Percentiles rank a stretch among this genome's conserved stretches.
phyloP scores from a whole-genome alignment of 2,888 invertebrate genomes.

The Proisotoma minuta region DNA sequence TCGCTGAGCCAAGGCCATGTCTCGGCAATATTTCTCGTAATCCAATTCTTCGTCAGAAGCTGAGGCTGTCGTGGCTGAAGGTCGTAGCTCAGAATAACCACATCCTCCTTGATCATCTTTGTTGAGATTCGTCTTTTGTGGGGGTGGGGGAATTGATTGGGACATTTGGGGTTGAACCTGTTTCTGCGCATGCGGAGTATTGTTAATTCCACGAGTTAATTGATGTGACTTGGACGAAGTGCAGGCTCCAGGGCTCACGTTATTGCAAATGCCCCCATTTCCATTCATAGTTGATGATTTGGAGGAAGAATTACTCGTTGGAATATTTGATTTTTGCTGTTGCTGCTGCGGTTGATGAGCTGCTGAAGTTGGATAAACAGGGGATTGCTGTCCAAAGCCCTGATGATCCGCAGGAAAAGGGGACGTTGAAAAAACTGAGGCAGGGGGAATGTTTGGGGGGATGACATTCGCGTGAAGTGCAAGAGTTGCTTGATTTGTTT shows the following conservation, averaged over 20 bases:
- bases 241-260: slow-evolving; percentile 54
- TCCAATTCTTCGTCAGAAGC: slow-evolving; percentile 13
- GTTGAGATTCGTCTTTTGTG: slow-evolving; percentile 52
- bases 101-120: slow-evolving; percentile 34
- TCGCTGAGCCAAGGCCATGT: not conserved
- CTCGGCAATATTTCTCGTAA: slow-evolving; percentile 32
- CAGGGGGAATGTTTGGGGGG: slow-evolving; percentile 42
- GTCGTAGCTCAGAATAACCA: slow-evolving; percentile 50
- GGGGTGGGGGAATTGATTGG: slow-evolving; percentile 61
- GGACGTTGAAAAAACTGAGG: slow-evolving; percentile 44
- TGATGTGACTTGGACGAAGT: slow-evolving; percentile 89
- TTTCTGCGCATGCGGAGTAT: too few relatives aligned
- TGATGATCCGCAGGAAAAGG: slow-evolving; percentile 34
- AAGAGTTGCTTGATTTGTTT: slow-evolving; percentile 40
- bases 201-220: slow-evolving; percentile 78
- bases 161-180: slow-evolving; percentile 49
- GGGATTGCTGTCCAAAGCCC: too few relatives aligned
- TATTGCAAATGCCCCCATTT: not conserved
- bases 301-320: slow-evolving; percentile 27
- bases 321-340: slow-evolving; percentile 32
- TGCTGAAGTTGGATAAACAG: too few relatives aligned
- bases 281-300: not conserved
- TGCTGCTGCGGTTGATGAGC: slow-evolving; percentile 39
- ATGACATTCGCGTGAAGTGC: slow-evolving; percentile 40
- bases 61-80: slow-evolving; percentile 51